phyloP scores from a whole-genome alignment of 2,888 invertebrate genomes.

The Muscina levida region DNA sequence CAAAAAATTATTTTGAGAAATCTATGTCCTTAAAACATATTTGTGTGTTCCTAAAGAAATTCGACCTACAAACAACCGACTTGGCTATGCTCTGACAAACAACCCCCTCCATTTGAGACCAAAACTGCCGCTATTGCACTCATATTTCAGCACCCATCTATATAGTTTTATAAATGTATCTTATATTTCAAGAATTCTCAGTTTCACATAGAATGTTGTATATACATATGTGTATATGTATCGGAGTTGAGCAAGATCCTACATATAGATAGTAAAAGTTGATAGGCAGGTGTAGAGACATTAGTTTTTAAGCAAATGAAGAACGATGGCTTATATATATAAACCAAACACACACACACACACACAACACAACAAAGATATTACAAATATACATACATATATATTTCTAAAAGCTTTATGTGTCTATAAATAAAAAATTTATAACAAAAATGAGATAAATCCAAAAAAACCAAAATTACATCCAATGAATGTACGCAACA shows the following conservation, averaged over 20 bases:
- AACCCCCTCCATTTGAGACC: too few relatives aligned
- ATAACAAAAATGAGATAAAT: slow-evolving; percentile 19
- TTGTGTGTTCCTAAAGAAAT: too few relatives aligned
- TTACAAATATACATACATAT: slow-evolving; percentile 54
- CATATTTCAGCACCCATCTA: too few relatives aligned
- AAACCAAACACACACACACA: slow-evolving; percentile 10
- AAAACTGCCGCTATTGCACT: too few relatives aligned
- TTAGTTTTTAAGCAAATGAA: slow-evolving; percentile 7
- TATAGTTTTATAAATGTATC: too few relatives aligned
- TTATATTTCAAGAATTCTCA: too few relatives aligned
- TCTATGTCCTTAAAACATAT: too few relatives aligned
- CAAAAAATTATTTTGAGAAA: too few relatives aligned
- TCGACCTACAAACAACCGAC: too few relatives aligned
- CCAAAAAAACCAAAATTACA: slow-evolving; percentile 40
- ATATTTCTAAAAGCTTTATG: slow-evolving; percentile 74
- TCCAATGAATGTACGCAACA: slow-evolving; percentile 32
- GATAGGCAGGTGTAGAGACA: neutral
- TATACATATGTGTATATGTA: too few relatives aligned
- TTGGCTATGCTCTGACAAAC: too few relatives aligned
- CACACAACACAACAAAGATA: slow-evolving; percentile 46
- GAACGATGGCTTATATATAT: slow-evolving; percentile 16
- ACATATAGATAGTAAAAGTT: slow-evolving; percentile 46
- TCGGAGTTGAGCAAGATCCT: slow-evolving; percentile 21
- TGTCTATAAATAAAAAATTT: slow-evolving; percentile 71
- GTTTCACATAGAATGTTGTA: too few relatives aligned